These are phyloP conservation scores for Ceryle rudis DNA, from an alignment of 2,797 vertebrate genomes.

Conservation along the genomic window DNA sequence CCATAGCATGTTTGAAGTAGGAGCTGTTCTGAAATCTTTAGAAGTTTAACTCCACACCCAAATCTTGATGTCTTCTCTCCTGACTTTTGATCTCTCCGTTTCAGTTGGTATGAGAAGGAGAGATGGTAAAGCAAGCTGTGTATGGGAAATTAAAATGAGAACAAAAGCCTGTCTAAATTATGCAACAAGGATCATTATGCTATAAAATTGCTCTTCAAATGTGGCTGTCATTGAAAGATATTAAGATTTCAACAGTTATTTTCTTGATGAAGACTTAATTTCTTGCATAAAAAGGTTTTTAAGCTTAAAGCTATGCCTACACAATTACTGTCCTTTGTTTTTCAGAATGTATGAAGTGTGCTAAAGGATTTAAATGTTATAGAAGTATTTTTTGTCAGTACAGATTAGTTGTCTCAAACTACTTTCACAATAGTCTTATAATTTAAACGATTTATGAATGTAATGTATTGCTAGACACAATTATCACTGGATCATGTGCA, in stretches of 20 bases:
- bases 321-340: slow-evolving; percentile 21
- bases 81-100: slow-evolving; percentile 52
- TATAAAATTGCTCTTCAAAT: slow-evolving; percentile 76
- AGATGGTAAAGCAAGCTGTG: slow-evolving; percentile 58
- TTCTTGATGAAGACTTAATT: slow-evolving; percentile 65
- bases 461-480: background rate
- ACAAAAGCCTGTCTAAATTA: slow-evolving; percentile 79
- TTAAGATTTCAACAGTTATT: slow-evolving; percentile 71
- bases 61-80: slow-evolving; percentile 40
- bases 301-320: slow-evolving; percentile 35
- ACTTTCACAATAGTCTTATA: background rate
- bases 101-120: slow-evolving; percentile 58
- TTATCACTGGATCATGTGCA: background rate
- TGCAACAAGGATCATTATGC: slow-evolving; percentile 75
- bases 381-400: background rate
- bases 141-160: slow-evolving; percentile 68
- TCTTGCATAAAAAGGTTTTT: slow-evolving; percentile 44
- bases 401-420: background rate
- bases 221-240: slow-evolving; percentile 69
- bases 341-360: background rate
- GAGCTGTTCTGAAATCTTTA: slow-evolving; percentile 15
- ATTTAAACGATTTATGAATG: background rate
- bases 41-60: slow-evolving; percentile 28
- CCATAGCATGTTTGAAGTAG: background rate
- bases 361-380: background rate